Evolutionary conservation across 2,888 invertebrate species (phyloP), one percentile per base, ranked within the genome.

Genomic region (Lasioglossum villosulum): DNA sequence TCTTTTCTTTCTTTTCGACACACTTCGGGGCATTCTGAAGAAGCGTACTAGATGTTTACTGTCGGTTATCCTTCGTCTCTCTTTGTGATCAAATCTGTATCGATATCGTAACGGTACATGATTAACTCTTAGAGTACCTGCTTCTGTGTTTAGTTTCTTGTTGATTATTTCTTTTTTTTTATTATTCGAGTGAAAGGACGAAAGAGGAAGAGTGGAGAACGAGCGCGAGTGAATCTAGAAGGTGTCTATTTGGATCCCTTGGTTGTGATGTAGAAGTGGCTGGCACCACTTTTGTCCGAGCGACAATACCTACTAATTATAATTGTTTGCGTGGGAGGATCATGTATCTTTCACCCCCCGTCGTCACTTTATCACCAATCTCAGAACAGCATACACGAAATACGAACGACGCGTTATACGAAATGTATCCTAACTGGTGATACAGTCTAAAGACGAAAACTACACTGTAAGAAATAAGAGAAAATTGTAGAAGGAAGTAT

Each of bases 111-210:
- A 30, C 83, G 89, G 75, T 89, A 85, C 83, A 86, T 63, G 89
- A 88, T 86, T 84, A 84, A 89, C 84, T 88, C 86, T 89, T 90
- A 89, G 89, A 85, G 90, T 90, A 90, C 90, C 90, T 90, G 90
- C 89, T 88, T 90, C 89, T 85, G 86, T 89, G 89, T 90, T 89
- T 89, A 89, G 74, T 86, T 84, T 87, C 87, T 88, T 83, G 77
- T 89, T 88, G 72, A n/a, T 88, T 84, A 78, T 78, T 81, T 74
- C 48, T 78, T 48, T 45, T 72, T 63, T 75, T 52, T 52, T 23
- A 79, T 70, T 70, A 75, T 19, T 63, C 59, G 82, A 68, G 75
- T 73, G 75, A 78, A 78, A 68, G 88, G 56, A 59, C 71, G 73
- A 52, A 23, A 68, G 27, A 72, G 52, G 23, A 66, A 71, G 75